Evolutionary conservation across 2,797 vertebrate genomes (phyloP).

Genomic region (Amblyopsis hoosieri): DNA sequence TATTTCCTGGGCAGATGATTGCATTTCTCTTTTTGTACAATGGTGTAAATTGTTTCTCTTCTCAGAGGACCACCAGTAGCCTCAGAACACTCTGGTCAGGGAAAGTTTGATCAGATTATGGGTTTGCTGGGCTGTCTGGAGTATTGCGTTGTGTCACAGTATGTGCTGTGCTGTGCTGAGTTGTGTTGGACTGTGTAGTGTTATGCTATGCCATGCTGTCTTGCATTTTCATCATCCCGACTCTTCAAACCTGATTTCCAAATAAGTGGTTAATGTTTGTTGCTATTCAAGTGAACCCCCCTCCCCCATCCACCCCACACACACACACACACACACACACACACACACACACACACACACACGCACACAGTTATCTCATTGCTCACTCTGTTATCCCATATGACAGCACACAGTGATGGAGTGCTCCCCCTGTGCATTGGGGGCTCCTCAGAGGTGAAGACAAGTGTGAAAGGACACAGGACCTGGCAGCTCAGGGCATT

Average conservation of each 20-base stretch:
- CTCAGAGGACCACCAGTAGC: constrained; percentile 47
- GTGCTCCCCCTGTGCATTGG: constrained; percentile 30
- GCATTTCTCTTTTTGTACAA: constrained; percentile 41
- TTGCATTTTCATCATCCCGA: too few relatives aligned
- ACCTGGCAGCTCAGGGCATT: constrained; percentile 30
- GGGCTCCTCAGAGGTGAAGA: constrained; percentile 29
- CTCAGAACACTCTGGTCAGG: constrained; percentile 10
- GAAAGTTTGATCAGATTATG: background rate
- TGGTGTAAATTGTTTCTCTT: constrained; percentile 68
- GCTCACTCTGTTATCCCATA: constrained; percentile 30
- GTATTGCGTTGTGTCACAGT: background rate
- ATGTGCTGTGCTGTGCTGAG: background rate
- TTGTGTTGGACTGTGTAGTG: too few relatives aligned
- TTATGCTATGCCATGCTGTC: too few relatives aligned
- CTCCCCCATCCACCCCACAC: background rate
- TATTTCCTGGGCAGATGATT: constrained; percentile 22
- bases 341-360: constrained; percentile 8
- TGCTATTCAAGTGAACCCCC: too few relatives aligned
- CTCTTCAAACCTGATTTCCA: too few relatives aligned
- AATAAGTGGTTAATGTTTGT: too few relatives aligned
- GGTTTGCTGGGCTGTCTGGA: background rate
- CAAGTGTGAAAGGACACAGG: constrained; percentile 25
- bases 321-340: too few relatives aligned
- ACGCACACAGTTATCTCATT: background rate
- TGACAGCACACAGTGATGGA: constrained; percentile 33